Evolutionary conservation across 2,888 invertebrate species (phyloP).

Genomic region (Parelbella ahira): DNA sequence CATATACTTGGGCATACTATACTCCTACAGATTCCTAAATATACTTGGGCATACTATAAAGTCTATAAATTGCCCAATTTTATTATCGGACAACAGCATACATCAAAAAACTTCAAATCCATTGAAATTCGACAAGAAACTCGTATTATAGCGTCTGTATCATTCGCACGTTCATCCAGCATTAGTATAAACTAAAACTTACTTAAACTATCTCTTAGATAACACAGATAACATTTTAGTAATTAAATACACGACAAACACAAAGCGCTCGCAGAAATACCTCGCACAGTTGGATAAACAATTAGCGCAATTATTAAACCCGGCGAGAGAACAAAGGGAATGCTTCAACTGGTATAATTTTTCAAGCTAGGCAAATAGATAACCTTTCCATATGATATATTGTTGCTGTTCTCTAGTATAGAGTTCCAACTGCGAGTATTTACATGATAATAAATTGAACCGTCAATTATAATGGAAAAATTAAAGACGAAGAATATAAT

Average conservation of each 20-base stretch:
- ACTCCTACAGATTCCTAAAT: no score
- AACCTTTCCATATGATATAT: constrained; percentile 23
- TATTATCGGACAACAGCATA: no score
- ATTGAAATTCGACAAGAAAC: no score
- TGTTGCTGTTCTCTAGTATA: constrained; percentile 2
- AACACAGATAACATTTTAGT: constrained; percentile 9
- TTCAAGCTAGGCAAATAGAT: constrained; percentile 24
- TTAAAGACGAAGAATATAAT: background rate
- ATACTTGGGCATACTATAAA: no score
- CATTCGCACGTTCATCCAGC: background rate
- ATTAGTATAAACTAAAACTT: background rate
- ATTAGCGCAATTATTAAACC: constrained; percentile 22
- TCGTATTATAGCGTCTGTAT: no score
- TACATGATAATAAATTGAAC: constrained; percentile 16
- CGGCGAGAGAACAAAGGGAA: constrained; percentile 23
- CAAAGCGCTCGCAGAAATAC: constrained; percentile 16
- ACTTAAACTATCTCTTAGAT: constrained; percentile 8
- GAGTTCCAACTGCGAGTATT: constrained; percentile 16
- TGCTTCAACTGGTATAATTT: constrained; percentile 7
- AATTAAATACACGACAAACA: constrained; percentile 16
- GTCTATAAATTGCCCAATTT: no score
- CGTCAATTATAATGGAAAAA: constrained; percentile 13
- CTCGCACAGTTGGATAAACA: constrained; percentile 16
- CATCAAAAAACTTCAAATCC: no score
- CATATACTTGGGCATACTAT: no score